Conservation (phyloP, 2,888 invertebrate genomes). For the Dasysyrphus albostriatus region DNA sequence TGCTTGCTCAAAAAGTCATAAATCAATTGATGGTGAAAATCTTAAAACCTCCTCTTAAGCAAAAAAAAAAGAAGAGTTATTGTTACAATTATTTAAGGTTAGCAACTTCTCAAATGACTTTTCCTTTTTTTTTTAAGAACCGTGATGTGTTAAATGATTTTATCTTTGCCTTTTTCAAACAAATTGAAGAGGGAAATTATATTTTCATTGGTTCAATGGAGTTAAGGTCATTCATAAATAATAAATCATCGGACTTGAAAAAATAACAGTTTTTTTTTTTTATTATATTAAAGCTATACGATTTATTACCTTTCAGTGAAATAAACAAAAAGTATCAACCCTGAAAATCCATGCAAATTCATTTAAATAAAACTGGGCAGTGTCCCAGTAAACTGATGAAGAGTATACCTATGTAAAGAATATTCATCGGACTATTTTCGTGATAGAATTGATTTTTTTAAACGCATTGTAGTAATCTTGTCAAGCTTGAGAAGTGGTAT, state of each 20-base stretch:
- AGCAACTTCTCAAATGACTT: not conserved
- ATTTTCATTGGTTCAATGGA: not conserved
- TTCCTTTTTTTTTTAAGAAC: not conserved
- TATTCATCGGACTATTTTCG: not conserved
- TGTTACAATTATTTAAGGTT: constrained; percentile 6
- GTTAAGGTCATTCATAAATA: constrained; percentile 9
- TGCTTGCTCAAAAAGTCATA: not conserved
- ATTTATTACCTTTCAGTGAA: constrained; percentile 4
- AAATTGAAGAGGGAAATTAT: constrained; percentile 18
- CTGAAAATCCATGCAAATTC: not conserved
- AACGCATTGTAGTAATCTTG: too few species aligned
- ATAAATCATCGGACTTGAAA: not conserved
- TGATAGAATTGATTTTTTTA: not conserved
- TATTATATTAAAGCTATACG: not conserved
- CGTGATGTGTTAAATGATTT: not conserved
- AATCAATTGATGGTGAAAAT: constrained; percentile 3
- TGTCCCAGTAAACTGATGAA: not conserved
- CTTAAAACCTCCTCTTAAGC: not conserved
- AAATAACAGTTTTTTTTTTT: not conserved
- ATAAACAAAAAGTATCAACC: not conserved
- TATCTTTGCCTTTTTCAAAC: not conserved
- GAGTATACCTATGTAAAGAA: not conserved
- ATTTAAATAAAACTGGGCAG: not conserved
- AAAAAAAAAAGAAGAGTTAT: not conserved
- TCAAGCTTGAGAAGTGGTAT: too few species aligned